Conservation (phyloP, 2,113 vertebrate species). For the Hemiprocne comata region DNA sequence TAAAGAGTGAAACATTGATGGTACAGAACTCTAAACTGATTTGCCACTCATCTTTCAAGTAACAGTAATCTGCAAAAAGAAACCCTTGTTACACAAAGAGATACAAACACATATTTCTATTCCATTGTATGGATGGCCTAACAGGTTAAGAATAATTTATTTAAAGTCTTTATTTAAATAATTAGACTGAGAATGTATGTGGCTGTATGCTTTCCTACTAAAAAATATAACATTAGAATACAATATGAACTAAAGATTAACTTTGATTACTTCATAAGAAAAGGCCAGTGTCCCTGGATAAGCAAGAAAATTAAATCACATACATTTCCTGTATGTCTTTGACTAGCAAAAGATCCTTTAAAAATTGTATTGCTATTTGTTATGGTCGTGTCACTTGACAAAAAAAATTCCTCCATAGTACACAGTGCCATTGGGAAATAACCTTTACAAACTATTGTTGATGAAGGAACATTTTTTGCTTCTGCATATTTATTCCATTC, state of each 20-base stretch:
- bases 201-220: background rate
- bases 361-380: background rate
- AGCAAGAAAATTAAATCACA: background rate
- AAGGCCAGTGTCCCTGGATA: background rate
- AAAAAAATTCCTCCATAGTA: background rate
- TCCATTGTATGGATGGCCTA: background rate
- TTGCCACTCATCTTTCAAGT: slow-evolving; percentile 48
- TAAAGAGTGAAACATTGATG: slow-evolving; percentile 52
- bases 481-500: background rate
- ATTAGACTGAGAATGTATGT: background rate
- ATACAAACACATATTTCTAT: background rate
- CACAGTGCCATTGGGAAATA: background rate
- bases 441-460: background rate
- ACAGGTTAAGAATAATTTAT: background rate
- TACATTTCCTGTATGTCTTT: background rate
- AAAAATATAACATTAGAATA: background rate
- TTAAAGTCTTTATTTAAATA: background rate
- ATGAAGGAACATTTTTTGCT: background rate
- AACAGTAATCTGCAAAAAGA: slow-evolving; percentile 29
- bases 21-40: background rate
- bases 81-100: background rate
- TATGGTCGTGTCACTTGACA: background rate
- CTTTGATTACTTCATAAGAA: background rate
- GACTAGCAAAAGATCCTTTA: background rate
- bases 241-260: background rate